Evolutionary conservation across 2,888 invertebrate genomes (phyloP).

Genomic region (Drosophila rubida): DNA sequence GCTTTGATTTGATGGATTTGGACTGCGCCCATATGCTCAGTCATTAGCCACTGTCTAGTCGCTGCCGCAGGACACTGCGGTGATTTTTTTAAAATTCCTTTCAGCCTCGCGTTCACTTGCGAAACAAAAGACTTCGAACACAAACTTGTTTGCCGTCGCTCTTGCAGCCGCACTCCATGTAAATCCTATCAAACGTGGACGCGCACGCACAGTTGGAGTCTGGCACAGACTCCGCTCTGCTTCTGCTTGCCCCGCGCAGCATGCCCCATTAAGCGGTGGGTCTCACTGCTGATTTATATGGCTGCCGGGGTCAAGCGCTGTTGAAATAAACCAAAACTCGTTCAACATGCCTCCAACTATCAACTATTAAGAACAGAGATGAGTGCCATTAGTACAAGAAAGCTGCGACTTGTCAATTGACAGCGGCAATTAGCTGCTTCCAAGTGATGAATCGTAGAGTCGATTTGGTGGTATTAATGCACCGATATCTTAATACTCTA

Average conservation of each 20-base stretch:
- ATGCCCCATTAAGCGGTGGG: conserved; percentile 45
- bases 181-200: conserved; percentile 60
- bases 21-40: conserved; percentile 43
- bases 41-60: conserved; percentile 41
- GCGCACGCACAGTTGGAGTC: conserved; percentile 68
- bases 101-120: conserved; percentile 26
- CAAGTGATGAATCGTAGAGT: conserved; percentile 44
- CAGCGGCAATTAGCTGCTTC: conserved; percentile 51
- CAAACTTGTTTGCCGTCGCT: conserved; percentile 51
- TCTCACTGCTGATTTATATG: conserved; percentile 66
- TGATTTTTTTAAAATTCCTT: conserved; percentile 65
- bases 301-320: conserved; percentile 65
- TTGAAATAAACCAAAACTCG: conserved; percentile 61
- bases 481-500: too few species aligned
- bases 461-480: too few species aligned
- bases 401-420: conserved; percentile 18
- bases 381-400: conserved; percentile 63
- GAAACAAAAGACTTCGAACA: conserved; percentile 65
- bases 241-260: conserved; percentile 7
- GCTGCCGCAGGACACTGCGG: conserved; percentile 66
- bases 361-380: conserved; percentile 56
- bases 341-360: conserved; percentile 38
- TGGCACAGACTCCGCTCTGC: conserved; percentile 11
- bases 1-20: conserved; percentile 67
- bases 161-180: conserved; percentile 39